phyloP scores from a whole-genome alignment of 2,113 vertebrate species.

The Channa maculata region DNA sequence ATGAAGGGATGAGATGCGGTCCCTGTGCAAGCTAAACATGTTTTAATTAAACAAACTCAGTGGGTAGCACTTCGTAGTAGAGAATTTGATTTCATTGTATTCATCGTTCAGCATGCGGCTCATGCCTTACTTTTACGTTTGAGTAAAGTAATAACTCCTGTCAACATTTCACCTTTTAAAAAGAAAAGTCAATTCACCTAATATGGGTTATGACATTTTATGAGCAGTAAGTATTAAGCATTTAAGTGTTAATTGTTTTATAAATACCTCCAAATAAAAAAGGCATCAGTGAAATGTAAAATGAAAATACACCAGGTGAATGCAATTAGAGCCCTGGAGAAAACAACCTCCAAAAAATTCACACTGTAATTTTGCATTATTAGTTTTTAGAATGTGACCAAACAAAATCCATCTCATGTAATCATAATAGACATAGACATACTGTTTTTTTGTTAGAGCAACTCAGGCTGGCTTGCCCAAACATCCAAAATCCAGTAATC shows the following conservation, averaged over 20 bases:
- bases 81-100: neutral
- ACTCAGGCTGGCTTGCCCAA: slow-evolving; percentile 24
- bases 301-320: slow-evolving; percentile 33
- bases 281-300: slow-evolving; percentile 8
- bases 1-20: too few relatives aligned
- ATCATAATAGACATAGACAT: slow-evolving; percentile 17
- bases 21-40: too few relatives aligned
- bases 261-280: neutral
- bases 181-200: too few relatives aligned
- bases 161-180: too few relatives aligned
- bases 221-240: too few relatives aligned
- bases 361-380: slow-evolving; percentile 13
- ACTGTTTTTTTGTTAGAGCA: slow-evolving; percentile 45
- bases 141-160: neutral
- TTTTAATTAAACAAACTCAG: too few relatives aligned
- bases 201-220: too few relatives aligned
- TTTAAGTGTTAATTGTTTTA: too few relatives aligned
- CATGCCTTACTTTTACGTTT: neutral
- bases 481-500: slow-evolving; percentile 28
- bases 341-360: slow-evolving; percentile 15
- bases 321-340: slow-evolving; percentile 37
- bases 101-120: slow-evolving; percentile 24
- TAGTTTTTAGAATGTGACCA: neutral
- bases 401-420: slow-evolving; percentile 6
- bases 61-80: too few relatives aligned